Evolutionary conservation across 2,113 vertebrate species (phyloP), one percentile per base, ranked within the genome.

Genomic region (Dicerorhinus sumatrensis): DNA sequence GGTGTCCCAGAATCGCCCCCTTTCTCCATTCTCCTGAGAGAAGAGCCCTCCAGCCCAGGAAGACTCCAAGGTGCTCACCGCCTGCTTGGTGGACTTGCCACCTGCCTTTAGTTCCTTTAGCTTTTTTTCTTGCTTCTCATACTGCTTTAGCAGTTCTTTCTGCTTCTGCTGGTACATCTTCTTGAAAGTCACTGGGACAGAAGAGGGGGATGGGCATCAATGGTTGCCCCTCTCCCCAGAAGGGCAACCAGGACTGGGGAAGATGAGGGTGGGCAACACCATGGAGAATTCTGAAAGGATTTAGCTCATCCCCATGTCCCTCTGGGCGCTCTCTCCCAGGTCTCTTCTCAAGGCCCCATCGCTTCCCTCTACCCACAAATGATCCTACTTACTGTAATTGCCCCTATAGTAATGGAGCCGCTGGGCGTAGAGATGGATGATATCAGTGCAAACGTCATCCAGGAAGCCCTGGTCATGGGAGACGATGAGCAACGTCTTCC

Each of bases 81-180:
- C 99, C 98, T 99, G 99, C 96, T 99, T 99, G 77, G 99, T 99
- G 75, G 99, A 99, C 96, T 99, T 99, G 79, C 99, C 99, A 0
- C 99, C 99, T 0, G 99, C 99, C 97, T 99, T 99, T 39, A 99
- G 98, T 20, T 99, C 99, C 89, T 99, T 99, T 18, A 99, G 99
- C 91, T 99, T 99, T 96, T 99, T 99, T 98, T 99, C 99, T 96
- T 99, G 99, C 89, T 99, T 99, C 91, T 99, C 99, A 0, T 99
- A 99, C 94, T 99, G 99, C 83, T 99, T 99, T 97, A 99, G 99
- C 67, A 99, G 98, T 65, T 99, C 99, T 46, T 99, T 99, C 98
- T 99, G 99, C 97, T 99, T 99, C 97, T 99, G 99, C 84, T 99
- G 98, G 54, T 99, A 99, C 99, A 99, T 99, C 98, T 99, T 99